A percentile compares a stretch with the other conserved stretches of the same genome.
Conservation (phyloP, 2,888 invertebrate species). For the Catocala sponsa region DNA sequence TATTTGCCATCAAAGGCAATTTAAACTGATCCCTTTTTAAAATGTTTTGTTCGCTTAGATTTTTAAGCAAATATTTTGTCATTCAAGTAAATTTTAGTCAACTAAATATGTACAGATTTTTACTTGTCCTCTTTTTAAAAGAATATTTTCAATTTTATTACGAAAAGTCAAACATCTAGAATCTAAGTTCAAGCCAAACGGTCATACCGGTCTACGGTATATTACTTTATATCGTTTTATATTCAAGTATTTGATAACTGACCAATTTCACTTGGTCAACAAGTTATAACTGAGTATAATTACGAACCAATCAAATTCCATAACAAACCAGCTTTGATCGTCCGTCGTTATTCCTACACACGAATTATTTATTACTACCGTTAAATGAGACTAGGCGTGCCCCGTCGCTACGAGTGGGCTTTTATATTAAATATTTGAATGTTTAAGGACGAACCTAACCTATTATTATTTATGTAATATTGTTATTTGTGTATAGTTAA, state of each 20-base stretch:
- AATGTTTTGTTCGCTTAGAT: no score
- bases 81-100: no score
- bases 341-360: constrained; percentile 56
- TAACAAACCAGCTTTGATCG: constrained; percentile 55
- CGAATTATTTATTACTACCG: constrained; percentile 59
- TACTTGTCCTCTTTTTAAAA: no score
- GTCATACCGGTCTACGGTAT: background rate
- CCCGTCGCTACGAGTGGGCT: constrained; percentile 18
- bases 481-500: no score
- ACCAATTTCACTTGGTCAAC: constrained; percentile 48
- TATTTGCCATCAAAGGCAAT: no score
- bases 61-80: no score
- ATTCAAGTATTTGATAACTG: constrained; percentile 27
- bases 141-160: no score
- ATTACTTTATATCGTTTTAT: constrained; percentile 8
- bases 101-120: no score
- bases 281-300: constrained; percentile 54
- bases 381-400: constrained; percentile 44
- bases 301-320: constrained; percentile 62
- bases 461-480: no score
- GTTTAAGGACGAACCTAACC: background rate
- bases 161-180: no score
- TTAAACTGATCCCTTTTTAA: no score
- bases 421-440: constrained; percentile 21
- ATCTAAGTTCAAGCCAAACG: background rate